Evolutionary conservation across 2,888 invertebrate species (phyloP).

Genomic region (Cacoxenus indagator): DNA sequence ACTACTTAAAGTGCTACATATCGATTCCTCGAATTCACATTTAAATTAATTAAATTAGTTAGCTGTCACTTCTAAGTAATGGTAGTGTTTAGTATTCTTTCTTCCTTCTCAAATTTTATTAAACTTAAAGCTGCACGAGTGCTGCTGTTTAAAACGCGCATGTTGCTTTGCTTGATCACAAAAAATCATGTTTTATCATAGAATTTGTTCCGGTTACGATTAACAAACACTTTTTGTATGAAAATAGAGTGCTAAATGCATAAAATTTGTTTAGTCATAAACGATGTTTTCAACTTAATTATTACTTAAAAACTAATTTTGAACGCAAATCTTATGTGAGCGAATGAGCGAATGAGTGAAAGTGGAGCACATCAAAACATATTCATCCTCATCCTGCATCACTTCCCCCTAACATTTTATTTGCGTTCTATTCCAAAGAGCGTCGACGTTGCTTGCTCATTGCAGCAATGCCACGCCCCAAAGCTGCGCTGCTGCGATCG

Average conservation of each 20-base stretch:
- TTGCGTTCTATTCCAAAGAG: slow-evolving; percentile 53
- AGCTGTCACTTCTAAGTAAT: background rate
- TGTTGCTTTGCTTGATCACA: slow-evolving; percentile 5
- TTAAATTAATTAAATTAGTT: background rate
- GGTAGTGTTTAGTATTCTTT: background rate
- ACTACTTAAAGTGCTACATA: slow-evolving; percentile 5
- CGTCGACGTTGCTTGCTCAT: slow-evolving; percentile 46
- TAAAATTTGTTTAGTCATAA: background rate
- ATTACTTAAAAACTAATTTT: slow-evolving; percentile 9
- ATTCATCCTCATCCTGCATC: background rate
- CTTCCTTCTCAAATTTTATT: background rate
- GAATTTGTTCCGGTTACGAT: background rate
- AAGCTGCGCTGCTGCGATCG: slow-evolving; percentile 58
- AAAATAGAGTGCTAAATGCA: slow-evolving; percentile 16
- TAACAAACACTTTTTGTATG: slow-evolving; percentile 16
- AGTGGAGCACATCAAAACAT: background rate
- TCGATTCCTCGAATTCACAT: slow-evolving; percentile 1
- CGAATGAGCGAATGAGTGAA: no score
- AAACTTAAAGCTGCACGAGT: slow-evolving; percentile 6
- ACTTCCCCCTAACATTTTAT: background rate
- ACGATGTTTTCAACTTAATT: background rate
- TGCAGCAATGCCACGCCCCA: slow-evolving; percentile 45
- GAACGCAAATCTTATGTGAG: background rate
- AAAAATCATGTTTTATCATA: background rate
- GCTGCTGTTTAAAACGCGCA: background rate